Percentiles rank a stretch among this genome's conserved stretches.
Conservation (phyloP, 2,888 invertebrate genomes). For the Apoderus coryli region DNA sequence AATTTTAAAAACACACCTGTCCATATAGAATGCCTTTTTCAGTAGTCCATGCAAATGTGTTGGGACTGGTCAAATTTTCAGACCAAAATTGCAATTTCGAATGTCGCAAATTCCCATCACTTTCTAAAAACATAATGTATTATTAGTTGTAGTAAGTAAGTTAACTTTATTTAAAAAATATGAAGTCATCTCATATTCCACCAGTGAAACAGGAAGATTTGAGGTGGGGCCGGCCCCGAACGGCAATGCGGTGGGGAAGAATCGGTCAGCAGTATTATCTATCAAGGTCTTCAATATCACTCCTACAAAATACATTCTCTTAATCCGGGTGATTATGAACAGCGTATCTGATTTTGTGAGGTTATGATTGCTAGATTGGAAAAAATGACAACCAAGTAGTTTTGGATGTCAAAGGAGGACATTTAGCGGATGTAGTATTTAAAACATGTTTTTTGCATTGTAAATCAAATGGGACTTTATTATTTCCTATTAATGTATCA, state of each 20-base stretch:
- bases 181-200: no score
- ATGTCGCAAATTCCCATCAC: slow-evolving; percentile 49
- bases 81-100: slow-evolving; percentile 70
- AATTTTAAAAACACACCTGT: slow-evolving; percentile 50
- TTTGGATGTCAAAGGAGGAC: no score
- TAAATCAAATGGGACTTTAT: no score
- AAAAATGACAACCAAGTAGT: slow-evolving; percentile 14
- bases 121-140: slow-evolving; percentile 38
- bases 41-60: slow-evolving; percentile 77
- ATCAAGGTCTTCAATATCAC: slow-evolving; percentile 12
- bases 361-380: slow-evolving; percentile 11
- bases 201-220: no score
- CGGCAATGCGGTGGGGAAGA: no score
- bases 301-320: slow-evolving; percentile 14
- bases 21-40: slow-evolving; percentile 71
- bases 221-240: no score
- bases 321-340: slow-evolving; percentile 13
- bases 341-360: slow-evolving; percentile 13
- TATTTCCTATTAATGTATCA: no score
- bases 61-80: slow-evolving; percentile 51
- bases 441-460: no score
- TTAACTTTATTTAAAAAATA: no score
- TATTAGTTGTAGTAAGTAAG: no score
- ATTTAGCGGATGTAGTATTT: no score
- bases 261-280: no score